phyloP scores from a whole-genome alignment of 1,140 invertebrate genomes.

The Ericerus pela region DNA sequence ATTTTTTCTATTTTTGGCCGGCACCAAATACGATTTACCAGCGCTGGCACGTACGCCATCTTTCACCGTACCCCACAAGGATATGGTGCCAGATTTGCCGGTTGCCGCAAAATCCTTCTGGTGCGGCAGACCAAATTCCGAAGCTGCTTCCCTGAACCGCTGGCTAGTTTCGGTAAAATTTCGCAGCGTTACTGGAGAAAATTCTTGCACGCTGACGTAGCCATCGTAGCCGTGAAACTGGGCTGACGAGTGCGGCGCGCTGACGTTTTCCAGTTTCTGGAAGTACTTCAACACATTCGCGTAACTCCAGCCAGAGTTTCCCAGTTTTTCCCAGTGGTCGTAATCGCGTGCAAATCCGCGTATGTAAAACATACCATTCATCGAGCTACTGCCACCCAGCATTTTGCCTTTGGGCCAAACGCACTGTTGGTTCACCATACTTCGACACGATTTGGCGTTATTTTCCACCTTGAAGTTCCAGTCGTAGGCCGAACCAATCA shows the following conservation, averaged over 20 bases:
- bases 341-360: slow-evolving; percentile 61
- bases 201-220: slow-evolving; percentile 43
- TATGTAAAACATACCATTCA: slow-evolving; percentile 77
- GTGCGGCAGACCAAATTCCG: slow-evolving; percentile 34
- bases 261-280: slow-evolving; percentile 41
- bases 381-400: slow-evolving; percentile 56
- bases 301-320: slow-evolving; percentile 50
- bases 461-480: slow-evolving; percentile 49
- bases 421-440: slow-evolving; percentile 36
- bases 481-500: slow-evolving; percentile 40
- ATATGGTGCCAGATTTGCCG: slow-evolving; percentile 44
- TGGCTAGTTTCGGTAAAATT: slow-evolving; percentile 33
- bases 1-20: slow-evolving; percentile 42
- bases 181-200: slow-evolving; percentile 42
- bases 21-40: slow-evolving; percentile 46
- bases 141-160: slow-evolving; percentile 33
- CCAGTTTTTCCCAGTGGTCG: slow-evolving; percentile 52
- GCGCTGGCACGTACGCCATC: slow-evolving; percentile 46
- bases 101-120: slow-evolving; percentile 38
- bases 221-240: slow-evolving; percentile 48
- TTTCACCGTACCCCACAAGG: slow-evolving; percentile 41
- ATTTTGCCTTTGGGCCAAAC: slow-evolving; percentile 43
- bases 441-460: slow-evolving; percentile 33
- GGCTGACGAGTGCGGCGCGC: slow-evolving; percentile 32
- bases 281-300: slow-evolving; percentile 53